phyloP scores from a whole-genome alignment of 2,888 invertebrate species.

The Synergus japonicus region DNA sequence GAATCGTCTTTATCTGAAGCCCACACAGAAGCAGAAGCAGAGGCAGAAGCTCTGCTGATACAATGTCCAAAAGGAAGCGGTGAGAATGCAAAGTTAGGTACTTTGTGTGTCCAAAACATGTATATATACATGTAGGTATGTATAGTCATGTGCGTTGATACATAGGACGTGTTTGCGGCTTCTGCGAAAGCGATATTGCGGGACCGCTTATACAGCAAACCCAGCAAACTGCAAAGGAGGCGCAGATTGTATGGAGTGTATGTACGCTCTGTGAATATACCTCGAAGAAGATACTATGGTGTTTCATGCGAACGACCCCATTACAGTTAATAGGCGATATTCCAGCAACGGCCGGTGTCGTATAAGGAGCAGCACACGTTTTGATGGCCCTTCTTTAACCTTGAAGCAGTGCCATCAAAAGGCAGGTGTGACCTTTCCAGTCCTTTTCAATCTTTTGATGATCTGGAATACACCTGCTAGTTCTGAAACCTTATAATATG shows the following conservation, averaged over 20 bases:
- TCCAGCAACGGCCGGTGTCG: background rate
- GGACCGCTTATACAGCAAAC: slow-evolving; percentile 19
- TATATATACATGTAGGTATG: background rate
- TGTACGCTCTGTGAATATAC: background rate
- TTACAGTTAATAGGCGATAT: slow-evolving; percentile 33
- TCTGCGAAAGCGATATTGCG: slow-evolving; percentile 43
- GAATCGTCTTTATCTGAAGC: slow-evolving; percentile 21
- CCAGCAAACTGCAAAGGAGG: slow-evolving; percentile 31
- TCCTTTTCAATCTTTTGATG: slow-evolving; percentile 22
- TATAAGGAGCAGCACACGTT: background rate
- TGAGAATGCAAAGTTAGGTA: slow-evolving; percentile 30
- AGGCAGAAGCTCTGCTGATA: slow-evolving; percentile 26
- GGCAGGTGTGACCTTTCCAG: slow-evolving; percentile 47
- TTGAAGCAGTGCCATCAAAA: slow-evolving; percentile 15
- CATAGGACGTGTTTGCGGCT: slow-evolving; percentile 45
- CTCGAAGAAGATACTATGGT: background rate
- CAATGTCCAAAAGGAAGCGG: slow-evolving; percentile 24
- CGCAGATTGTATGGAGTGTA: background rate
- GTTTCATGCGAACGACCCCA: slow-evolving; percentile 21
- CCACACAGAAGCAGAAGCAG: slow-evolving; percentile 19
- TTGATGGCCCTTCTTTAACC: background rate
- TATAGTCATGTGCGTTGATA: slow-evolving; percentile 25
- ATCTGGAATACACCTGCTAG: slow-evolving; percentile 49
- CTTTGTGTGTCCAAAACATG: slow-evolving; percentile 1
- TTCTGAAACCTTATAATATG: slow-evolving; percentile 49